Conservation (phyloP, 2,113 vertebrate genomes). For the Dicentrarchus labrax region DNA sequence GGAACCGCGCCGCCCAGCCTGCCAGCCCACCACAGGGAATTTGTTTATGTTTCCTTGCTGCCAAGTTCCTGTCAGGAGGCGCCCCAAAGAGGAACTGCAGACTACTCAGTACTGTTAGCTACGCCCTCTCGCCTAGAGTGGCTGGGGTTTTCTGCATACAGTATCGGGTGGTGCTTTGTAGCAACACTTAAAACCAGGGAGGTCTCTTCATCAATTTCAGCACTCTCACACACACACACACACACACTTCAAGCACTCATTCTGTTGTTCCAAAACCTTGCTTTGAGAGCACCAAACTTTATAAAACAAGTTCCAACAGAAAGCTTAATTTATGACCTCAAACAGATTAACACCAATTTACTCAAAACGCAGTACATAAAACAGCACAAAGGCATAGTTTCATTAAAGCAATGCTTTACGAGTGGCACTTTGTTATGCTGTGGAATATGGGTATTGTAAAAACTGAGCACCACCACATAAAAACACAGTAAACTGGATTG, state of each 20-base stretch:
- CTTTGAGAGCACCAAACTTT: slow-evolving; percentile 41
- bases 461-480: slow-evolving; percentile 65
- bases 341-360: slow-evolving; percentile 71
- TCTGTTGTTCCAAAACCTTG: slow-evolving; percentile 44
- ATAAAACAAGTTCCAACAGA: slow-evolving; percentile 55
- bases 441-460: slow-evolving; percentile 74
- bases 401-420: slow-evolving; percentile 65
- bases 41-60: slow-evolving; percentile 84
- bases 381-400: slow-evolving; percentile 54
- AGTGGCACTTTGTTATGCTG: slow-evolving; percentile 60
- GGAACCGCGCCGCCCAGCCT: slow-evolving; percentile 70
- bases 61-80: slow-evolving; percentile 87
- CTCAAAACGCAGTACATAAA: slow-evolving; percentile 60
- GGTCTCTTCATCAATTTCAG: slow-evolving; percentile 67
- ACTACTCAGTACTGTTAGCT: slow-evolving; percentile 73
- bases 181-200: slow-evolving; percentile 67
- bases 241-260: slow-evolving; percentile 33
- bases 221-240: slow-evolving; percentile 21
- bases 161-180: slow-evolving; percentile 67
- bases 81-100: slow-evolving; percentile 84
- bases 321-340: slow-evolving; percentile 55
- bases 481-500: slow-evolving; percentile 62
- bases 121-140: slow-evolving; percentile 72
- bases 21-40: slow-evolving; percentile 82
- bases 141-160: slow-evolving; percentile 58